Evolutionary conservation across 1,140 invertebrate species (phyloP).

Genomic region (Lethocerus indicus): DNA sequence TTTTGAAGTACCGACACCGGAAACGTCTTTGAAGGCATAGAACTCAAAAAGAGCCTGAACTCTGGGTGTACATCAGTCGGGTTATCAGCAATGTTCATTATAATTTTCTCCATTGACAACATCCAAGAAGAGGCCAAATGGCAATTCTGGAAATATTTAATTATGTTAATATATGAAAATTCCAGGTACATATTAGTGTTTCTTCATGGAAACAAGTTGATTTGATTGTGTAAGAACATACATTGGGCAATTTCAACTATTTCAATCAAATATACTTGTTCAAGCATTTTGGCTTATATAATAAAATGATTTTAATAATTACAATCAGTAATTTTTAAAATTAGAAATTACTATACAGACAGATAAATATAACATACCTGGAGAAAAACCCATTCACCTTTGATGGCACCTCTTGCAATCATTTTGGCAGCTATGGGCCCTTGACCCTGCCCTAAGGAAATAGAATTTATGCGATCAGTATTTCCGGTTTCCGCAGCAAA

Average conservation of each 20-base stretch:
- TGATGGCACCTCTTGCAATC: constrained; percentile 47
- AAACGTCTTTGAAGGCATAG: constrained; percentile 70
- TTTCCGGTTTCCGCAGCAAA: constrained; percentile 67
- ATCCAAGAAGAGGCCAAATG: constrained; percentile 87
- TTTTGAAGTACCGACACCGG: constrained; percentile 81
- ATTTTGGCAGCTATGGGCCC: constrained; percentile 65
- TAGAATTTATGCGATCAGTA: constrained; percentile 55
- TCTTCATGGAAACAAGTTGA: no score
- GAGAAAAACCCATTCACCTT: constrained; percentile 71
- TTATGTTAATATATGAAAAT: no score
- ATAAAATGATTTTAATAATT: no score
- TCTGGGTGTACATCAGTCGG: constrained; percentile 38
- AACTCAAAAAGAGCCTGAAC: constrained; percentile 75
- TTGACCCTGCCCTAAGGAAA: constrained; percentile 83
- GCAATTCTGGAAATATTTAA: constrained; percentile 54
- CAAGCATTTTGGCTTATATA: no score
- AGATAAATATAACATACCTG: no score
- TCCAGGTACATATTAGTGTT: no score
- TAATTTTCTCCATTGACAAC: constrained; percentile 49
- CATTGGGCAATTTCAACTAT: no score
- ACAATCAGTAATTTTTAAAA: no score
- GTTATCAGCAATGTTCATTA: constrained; percentile 47
- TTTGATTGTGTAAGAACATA: no score
- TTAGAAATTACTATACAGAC: no score
- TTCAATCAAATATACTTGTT: no score